Conservation (phyloP, 2,888 invertebrate genomes). For the Catocala fraxini region DNA sequence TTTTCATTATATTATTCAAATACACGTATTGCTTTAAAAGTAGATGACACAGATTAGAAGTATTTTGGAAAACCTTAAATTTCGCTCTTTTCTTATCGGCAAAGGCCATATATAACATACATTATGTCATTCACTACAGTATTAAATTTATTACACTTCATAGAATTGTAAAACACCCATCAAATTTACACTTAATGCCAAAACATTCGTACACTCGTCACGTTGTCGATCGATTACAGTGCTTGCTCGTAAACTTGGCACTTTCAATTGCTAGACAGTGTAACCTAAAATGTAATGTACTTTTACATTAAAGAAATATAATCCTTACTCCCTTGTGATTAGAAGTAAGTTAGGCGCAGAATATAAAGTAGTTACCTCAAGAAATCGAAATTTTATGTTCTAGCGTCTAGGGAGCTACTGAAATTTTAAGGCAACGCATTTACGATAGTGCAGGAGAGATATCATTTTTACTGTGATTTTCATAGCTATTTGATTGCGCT, state of each 20-base stretch:
- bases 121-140: constrained; percentile 16
- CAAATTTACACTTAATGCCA: constrained; percentile 51
- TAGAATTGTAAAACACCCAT: constrained; percentile 51
- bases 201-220: constrained; percentile 56
- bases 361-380: constrained; percentile 16
- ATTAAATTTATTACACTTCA: constrained; percentile 34
- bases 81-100: too few relatives aligned
- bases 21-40: too few relatives aligned
- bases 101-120: background rate
- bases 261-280: constrained; percentile 60
- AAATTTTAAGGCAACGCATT: constrained; percentile 35
- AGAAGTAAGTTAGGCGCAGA: background rate
- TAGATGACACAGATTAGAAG: too few relatives aligned
- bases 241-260: constrained; percentile 68
- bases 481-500: constrained; percentile 30
- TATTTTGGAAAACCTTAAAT: too few relatives aligned
- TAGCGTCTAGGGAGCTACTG: constrained; percentile 31
- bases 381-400: constrained; percentile 41
- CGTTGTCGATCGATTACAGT: constrained; percentile 67
- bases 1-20: too few relatives aligned
- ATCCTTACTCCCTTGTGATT: constrained; percentile 13
- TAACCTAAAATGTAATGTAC: constrained; percentile 34
- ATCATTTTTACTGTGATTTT: constrained; percentile 40
- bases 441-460: constrained; percentile 32
- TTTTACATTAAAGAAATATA: constrained; percentile 14